These are phyloP conservation scores for Enteromius afrohamiltoni DNA, from an alignment of 2,797 vertebrate species.

Conservation along the genomic window DNA sequence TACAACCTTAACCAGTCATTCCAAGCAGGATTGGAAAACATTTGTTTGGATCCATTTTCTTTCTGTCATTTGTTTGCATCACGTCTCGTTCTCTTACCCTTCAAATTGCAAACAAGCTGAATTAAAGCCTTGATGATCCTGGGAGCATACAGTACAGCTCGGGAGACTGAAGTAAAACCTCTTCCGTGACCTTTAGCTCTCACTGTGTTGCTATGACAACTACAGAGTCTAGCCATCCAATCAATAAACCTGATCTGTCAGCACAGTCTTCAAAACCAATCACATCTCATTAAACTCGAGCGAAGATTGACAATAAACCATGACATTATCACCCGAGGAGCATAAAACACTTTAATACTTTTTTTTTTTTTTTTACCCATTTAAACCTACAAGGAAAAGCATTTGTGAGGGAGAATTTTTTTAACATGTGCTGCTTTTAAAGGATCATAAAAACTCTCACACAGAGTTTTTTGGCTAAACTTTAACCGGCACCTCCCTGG, in stretches of 20 bases:
- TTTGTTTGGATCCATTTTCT: not conserved
- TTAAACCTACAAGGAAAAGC: not conserved
- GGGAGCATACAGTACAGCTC: not conserved
- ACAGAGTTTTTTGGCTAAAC: constrained; percentile 39
- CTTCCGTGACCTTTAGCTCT: constrained; percentile 42
- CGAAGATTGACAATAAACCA: constrained; percentile 5
- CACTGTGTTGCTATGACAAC: constrained; percentile 50
- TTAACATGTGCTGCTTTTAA: constrained; percentile 26
- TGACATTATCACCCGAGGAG: not conserved
- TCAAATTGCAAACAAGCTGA: not conserved
- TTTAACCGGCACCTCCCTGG: constrained; percentile 48
- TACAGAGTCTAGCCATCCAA: constrained; percentile 25
- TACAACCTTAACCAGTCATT: not conserved
- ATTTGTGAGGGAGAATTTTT: not conserved
- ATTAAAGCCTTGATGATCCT: not conserved
- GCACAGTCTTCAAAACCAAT: constrained; percentile 31
- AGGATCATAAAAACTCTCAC: constrained; percentile 42
- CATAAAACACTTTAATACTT: too few relatives aligned
- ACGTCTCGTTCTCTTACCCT: not conserved
- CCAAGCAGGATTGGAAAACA: not conserved
- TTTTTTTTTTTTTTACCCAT: not conserved
- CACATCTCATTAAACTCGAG: constrained; percentile 41
- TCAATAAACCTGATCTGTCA: constrained; percentile 49
- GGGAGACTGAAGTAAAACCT: constrained; percentile 34
- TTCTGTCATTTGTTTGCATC: not conserved